Percentiles rank a stretch among this genome's conserved stretches.
These are phyloP conservation scores for Puffinus mauretanicus DNA, from an alignment of 2,113 vertebrate species.

Conservation along the genomic window DNA sequence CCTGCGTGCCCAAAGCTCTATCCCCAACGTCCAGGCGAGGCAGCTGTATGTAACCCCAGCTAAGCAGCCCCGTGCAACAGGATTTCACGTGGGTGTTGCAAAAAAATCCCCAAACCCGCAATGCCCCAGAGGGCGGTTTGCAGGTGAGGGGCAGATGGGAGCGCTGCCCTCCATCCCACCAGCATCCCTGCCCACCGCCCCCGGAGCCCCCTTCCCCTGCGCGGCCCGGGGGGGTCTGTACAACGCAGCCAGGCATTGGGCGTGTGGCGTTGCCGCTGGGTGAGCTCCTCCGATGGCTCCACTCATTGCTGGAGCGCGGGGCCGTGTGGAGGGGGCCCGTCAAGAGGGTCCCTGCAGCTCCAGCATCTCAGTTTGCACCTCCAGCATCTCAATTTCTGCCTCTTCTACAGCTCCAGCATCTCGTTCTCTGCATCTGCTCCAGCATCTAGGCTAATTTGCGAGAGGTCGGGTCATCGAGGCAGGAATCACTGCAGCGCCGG, in stretches of 20 bases:
- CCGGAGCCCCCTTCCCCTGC: not conserved
- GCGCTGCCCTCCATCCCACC: not conserved
- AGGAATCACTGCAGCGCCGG: fast-evolving
- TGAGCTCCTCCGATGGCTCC: not conserved
- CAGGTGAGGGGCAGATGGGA: not conserved
- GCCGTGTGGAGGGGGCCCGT: fast-evolving
- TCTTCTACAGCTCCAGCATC: too few relatives aligned
- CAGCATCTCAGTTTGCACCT: not conserved
- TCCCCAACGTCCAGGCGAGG: fast-evolving
- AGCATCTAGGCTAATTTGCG: fast-evolving
- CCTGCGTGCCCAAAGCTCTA: fast-evolving
- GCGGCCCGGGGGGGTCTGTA: not conserved
- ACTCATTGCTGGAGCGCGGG: not conserved
- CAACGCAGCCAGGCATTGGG: not conserved
- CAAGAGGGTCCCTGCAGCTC: not conserved
- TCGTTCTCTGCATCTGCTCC: not conserved
- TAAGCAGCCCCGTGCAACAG: not conserved
- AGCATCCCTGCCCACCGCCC: not conserved
- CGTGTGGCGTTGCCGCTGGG: not conserved
- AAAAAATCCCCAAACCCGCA: fast-evolving
- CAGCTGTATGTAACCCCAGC: fast-evolving
- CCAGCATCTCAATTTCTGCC: not conserved
- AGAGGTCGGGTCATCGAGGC: fast-evolving
- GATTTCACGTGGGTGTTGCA: fast-evolving
- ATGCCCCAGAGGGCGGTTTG: fast-evolving